phyloP scores from a whole-genome alignment of 2,113 vertebrate genomes.

The Callorhinus ursinus region DNA sequence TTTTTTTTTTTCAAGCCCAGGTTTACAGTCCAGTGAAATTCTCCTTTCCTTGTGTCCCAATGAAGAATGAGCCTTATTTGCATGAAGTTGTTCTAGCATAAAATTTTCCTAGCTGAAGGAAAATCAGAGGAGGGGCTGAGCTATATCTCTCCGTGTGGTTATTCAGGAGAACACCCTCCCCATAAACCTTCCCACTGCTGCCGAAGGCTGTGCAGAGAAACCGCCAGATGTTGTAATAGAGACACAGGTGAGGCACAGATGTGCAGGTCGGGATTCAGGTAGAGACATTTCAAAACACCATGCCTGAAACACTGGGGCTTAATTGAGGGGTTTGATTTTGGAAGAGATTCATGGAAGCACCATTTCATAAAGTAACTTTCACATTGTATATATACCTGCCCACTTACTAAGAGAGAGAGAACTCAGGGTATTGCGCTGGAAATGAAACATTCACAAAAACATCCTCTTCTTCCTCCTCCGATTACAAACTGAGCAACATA shows the following conservation, averaged over 20 bases:
- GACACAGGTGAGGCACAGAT: background rate
- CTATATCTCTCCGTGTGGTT: background rate
- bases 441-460: slow-evolving; percentile 31
- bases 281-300: slow-evolving; percentile 33
- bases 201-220: background rate
- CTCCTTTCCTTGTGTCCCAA: background rate
- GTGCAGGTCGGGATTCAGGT: background rate
- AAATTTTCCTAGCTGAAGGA: slow-evolving; percentile 64
- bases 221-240: slow-evolving; percentile 24
- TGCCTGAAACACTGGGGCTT: background rate
- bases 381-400: background rate
- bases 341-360: background rate
- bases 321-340: background rate
- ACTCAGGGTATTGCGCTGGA: background rate
- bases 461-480: slow-evolving; percentile 38
- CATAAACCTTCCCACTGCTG: background rate
- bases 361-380: background rate
- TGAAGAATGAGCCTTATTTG: slow-evolving; percentile 54
- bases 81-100: slow-evolving; percentile 68
- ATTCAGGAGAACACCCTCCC: background rate
- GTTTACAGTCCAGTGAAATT: background rate
- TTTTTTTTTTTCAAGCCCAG: background rate
- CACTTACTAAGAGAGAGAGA: background rate
- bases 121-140: slow-evolving; percentile 6
- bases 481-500: slow-evolving; percentile 38